Evolutionary conservation across 2,888 invertebrate species (phyloP).

Genomic region (Pachliopta kotzebuea): DNA sequence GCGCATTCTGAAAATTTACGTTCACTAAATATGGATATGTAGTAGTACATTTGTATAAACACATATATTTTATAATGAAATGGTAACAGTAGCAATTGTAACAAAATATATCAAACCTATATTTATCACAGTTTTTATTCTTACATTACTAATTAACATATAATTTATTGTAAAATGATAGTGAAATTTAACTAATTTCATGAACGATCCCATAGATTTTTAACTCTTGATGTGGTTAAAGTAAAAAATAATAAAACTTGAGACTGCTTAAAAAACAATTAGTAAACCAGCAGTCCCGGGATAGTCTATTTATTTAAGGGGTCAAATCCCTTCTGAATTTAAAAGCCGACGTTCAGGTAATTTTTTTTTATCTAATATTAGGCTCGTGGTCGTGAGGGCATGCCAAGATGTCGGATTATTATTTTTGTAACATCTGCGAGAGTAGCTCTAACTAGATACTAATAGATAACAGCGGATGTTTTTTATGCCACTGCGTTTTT

Average conservation of each 20-base stretch:
- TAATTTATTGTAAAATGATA: too few species aligned
- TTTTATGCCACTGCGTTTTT: conserved; percentile 72
- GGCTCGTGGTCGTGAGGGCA: conserved; percentile 35
- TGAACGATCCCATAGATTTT: conserved; percentile 10
- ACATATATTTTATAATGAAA: conserved; percentile 8
- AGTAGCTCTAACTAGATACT: conserved; percentile 77
- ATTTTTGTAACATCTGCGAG: conserved; percentile 74
- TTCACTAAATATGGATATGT: neutral
- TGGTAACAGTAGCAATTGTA: neutral
- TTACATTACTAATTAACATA: neutral
- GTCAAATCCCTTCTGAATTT: conserved; percentile 50
- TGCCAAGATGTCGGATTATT: conserved; percentile 59
- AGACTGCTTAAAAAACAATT: conserved; percentile 43
- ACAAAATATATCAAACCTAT: neutral
- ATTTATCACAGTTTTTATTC: neutral
- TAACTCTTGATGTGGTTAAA: conserved; percentile 14
- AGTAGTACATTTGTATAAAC: conserved; percentile 1
- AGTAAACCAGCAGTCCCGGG: conserved; percentile 37
- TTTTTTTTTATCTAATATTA: conserved; percentile 32
- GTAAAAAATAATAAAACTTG: conserved; percentile 10
- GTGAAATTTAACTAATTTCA: conserved; percentile 33
- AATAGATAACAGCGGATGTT: conserved; percentile 79
- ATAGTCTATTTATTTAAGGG: conserved; percentile 57
- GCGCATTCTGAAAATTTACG: conserved; percentile 31
- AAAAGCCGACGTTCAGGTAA: conserved; percentile 48